phyloP scores from a whole-genome alignment of 2,888 invertebrate genomes.

The Leucoma salicis region DNA sequence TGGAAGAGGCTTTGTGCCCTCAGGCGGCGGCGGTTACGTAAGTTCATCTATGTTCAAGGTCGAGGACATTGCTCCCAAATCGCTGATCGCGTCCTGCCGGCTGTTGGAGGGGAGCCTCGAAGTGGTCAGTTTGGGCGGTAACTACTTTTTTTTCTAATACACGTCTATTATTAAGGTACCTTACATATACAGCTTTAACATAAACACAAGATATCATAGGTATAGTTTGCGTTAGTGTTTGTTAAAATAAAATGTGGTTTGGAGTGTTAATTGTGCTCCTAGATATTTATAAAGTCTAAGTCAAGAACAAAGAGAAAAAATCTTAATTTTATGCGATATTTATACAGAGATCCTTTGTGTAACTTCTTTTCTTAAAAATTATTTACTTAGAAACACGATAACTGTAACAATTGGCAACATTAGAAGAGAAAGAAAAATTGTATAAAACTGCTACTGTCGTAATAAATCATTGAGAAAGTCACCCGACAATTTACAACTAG shows the following conservation, averaged over 20 bases:
- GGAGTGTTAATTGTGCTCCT: conserved; percentile 32
- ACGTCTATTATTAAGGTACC: conserved; percentile 41
- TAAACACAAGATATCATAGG: conserved; percentile 22
- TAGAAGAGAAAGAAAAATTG: conserved; percentile 21
- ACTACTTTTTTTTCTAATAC: conserved; percentile 64
- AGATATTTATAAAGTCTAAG: conserved; percentile 21
- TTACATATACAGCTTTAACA: conserved; percentile 25
- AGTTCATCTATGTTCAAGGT: conserved; percentile 81
- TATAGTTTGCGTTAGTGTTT: conserved; percentile 21
- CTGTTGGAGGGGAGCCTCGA: conserved; percentile 55
- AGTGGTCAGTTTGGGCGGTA: conserved; percentile 68
- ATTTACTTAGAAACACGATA: conserved; percentile 7
- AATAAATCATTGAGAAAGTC: conserved; percentile 57
- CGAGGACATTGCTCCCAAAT: conserved; percentile 81
- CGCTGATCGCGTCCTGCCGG: conserved; percentile 74
- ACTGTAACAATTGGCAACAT: conserved; percentile 27
- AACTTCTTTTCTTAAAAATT: conserved; percentile 11
- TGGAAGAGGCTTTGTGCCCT: conserved; percentile 67
- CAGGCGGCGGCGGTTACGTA: conserved; percentile 71
- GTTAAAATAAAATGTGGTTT: conserved; percentile 23
- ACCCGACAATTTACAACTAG: conserved; percentile 41
- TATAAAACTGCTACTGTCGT: conserved; percentile 45
- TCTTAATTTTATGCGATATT: conserved; percentile 26
- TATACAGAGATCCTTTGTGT: conserved; percentile 23
- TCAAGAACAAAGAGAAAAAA: conserved; percentile 26